Evolutionary conservation across 2,888 invertebrate species (phyloP).

Genomic region (Meganola albula): DNA sequence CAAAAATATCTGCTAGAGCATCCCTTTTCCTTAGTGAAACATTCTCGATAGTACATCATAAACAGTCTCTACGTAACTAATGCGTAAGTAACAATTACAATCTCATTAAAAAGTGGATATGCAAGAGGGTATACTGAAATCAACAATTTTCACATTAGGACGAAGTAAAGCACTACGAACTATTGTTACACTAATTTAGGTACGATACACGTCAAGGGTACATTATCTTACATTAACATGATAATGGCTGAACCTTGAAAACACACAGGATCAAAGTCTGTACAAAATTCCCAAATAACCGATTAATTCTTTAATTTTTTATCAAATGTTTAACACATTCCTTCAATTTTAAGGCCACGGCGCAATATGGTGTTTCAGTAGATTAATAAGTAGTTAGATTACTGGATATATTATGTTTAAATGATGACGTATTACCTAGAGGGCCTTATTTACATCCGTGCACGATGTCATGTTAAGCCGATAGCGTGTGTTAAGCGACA

Average conservation of each 20-base stretch:
- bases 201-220: constrained; percentile 51
- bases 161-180: constrained; percentile 64
- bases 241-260: constrained; percentile 45
- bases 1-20: constrained; percentile 77
- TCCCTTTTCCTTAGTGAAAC: constrained; percentile 76
- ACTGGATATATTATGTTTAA: constrained; percentile 54
- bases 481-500: constrained; percentile 21
- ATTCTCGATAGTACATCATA: constrained; percentile 70
- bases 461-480: constrained; percentile 19
- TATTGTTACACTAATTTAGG: constrained; percentile 56
- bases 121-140: constrained; percentile 62
- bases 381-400: constrained; percentile 65
- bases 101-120: constrained; percentile 65
- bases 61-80: constrained; percentile 77
- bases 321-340: constrained; percentile 69
- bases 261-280: constrained; percentile 47
- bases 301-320: constrained; percentile 36
- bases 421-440: constrained; percentile 48
- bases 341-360: constrained; percentile 76
- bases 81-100: constrained; percentile 75
- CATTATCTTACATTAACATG: constrained; percentile 50
- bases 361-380: constrained; percentile 77
- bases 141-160: constrained; percentile 57
- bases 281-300: constrained; percentile 44
- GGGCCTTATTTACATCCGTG: constrained; percentile 57